Percentiles rank a stretch among this genome's conserved stretches.
These are phyloP conservation scores for Perca schrenkii DNA, from an alignment of 2,113 vertebrate species.

Conservation along the genomic window DNA sequence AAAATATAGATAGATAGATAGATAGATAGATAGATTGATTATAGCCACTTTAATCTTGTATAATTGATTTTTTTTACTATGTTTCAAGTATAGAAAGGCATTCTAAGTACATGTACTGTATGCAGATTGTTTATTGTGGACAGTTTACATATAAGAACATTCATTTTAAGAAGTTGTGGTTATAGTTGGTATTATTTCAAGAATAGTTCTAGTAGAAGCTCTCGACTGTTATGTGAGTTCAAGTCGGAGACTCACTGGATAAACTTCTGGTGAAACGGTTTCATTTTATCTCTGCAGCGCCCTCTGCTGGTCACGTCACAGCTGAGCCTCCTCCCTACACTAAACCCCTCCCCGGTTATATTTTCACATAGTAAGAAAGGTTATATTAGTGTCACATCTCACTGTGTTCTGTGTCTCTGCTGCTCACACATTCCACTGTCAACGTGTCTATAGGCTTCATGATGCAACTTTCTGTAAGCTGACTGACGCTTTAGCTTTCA, in stretches of 20 bases:
- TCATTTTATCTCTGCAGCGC: constrained; percentile 17
- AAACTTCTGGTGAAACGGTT: neutral
- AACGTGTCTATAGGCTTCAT: constrained; percentile 75
- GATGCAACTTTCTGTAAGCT: constrained; percentile 82
- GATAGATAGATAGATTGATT: too few species aligned
- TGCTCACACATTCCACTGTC: constrained; percentile 55
- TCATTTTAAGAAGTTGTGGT: neutral
- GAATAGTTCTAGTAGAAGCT: neutral
- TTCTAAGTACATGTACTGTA: neutral
- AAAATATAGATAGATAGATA: too few species aligned
- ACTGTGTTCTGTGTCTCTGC: constrained; percentile 32
- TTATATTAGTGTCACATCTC: constrained; percentile 31
- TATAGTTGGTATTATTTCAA: neutral
- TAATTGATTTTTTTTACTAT: too few species aligned
- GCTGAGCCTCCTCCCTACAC: neutral
- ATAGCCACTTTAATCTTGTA: too few species aligned
- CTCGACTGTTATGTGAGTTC: neutral
- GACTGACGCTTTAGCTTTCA: constrained; percentile 73
- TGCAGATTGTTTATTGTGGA: neutral
- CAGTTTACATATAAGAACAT: neutral
- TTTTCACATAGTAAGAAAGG: constrained; percentile 3
- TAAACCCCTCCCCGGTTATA: neutral
- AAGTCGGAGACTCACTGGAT: too few species aligned
- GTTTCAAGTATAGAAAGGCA: neutral
- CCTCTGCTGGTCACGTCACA: constrained; percentile 21